Conservation (phyloP, 2,113 vertebrate genomes). For the Callithrix jacchus region DNA sequence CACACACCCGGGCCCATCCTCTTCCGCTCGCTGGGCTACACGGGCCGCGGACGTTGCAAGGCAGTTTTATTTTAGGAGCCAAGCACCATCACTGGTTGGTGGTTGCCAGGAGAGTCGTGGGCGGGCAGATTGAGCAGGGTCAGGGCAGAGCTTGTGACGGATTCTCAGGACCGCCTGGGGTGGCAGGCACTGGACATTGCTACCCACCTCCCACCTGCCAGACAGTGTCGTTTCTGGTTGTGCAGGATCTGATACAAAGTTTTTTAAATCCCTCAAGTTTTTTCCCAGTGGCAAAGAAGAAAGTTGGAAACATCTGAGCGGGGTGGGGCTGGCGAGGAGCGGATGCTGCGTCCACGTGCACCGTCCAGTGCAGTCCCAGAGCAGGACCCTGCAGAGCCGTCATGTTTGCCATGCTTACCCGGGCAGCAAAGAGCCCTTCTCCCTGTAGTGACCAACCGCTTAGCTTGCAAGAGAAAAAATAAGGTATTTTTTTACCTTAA, state of each 20-base stretch:
- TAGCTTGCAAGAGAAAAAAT: neutral
- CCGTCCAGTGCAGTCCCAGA: rapidly evolving
- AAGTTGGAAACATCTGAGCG: neutral
- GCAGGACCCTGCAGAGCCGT: rapidly evolving
- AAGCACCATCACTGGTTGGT: neutral
- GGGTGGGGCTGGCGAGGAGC: rapidly evolving
- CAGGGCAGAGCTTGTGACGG: neutral
- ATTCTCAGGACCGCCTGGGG: neutral
- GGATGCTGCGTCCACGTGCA: rapidly evolving
- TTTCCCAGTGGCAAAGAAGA: neutral
- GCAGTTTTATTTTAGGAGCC: neutral
- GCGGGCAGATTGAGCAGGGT: too few species aligned
- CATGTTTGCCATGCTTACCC: rapidly evolving
- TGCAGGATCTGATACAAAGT: neutral
- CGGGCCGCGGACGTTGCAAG: neutral
- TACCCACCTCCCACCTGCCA: neutral
- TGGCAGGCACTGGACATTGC: neutral
- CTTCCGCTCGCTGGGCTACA: neutral
- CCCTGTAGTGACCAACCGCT: neutral
- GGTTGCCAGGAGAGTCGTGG: neutral
- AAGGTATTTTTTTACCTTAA: neutral
- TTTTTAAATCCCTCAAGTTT: neutral
- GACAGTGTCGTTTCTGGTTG: neutral
- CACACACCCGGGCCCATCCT: rapidly evolving
- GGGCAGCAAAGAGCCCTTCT: neutral